Conservation (phyloP, 2,113 vertebrate species). For the Clupea harengus region DNA sequence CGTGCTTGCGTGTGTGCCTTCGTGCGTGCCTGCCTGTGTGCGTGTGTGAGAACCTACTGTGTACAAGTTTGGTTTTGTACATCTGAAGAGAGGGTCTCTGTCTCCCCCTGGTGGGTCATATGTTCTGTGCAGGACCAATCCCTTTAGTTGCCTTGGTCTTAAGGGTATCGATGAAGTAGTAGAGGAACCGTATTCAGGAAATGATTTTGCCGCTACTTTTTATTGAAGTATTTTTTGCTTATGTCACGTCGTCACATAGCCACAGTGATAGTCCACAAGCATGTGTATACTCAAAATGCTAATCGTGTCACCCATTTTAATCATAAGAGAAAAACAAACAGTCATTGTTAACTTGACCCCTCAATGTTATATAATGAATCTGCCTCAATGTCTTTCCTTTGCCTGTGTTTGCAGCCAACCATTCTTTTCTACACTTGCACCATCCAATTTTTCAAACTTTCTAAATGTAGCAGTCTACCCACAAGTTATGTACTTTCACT, state of each 20-base stretch:
- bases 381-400: too few relatives aligned
- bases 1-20: too few relatives aligned
- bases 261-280: too few relatives aligned
- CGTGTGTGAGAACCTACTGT: conserved; percentile 12
- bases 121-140: neutral
- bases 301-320: too few relatives aligned
- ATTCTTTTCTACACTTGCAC: neutral
- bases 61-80: conserved; percentile 58
- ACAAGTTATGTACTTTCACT: neutral
- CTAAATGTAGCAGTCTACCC: neutral
- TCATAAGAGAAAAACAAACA: too few relatives aligned
- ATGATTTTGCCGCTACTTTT: neutral
- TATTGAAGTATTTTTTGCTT: too few relatives aligned
- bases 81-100: conserved; percentile 56
- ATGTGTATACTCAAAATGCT: too few relatives aligned
- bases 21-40: too few relatives aligned
- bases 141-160: conserved; percentile 45
- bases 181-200: conserved; percentile 57
- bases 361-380: too few relatives aligned
- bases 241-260: too few relatives aligned
- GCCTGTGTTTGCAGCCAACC: neutral
- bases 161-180: conserved; percentile 52
- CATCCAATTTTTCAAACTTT: neutral
- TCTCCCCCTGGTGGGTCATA: conserved; percentile 60
- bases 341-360: too few relatives aligned